These are phyloP conservation scores for Mobula hypostoma DNA, from an alignment of 2,113 vertebrate genomes.

Conservation along the genomic window DNA sequence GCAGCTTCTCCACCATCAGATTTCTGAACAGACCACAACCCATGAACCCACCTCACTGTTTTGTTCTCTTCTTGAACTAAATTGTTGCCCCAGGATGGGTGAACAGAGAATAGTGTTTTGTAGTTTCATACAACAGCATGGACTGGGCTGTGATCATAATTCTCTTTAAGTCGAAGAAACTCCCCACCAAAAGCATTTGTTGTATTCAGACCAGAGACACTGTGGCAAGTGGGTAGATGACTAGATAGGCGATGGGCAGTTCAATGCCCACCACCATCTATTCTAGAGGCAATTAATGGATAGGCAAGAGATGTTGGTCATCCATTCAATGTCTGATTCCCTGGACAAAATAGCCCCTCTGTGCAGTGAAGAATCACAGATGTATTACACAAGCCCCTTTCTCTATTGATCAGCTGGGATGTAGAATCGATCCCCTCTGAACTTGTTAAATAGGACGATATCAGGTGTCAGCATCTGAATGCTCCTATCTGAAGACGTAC, in stretches of 20 bases:
- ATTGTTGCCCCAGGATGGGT: not conserved
- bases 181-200: not conserved
- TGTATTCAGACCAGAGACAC: not conserved
- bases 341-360: not conserved
- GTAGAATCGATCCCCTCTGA: not conserved
- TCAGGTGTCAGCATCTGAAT: not conserved
- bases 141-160: not conserved
- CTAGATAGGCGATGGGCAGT: too few relatives aligned
- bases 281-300: not conserved
- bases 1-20: too few relatives aligned
- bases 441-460: constrained; percentile 10
- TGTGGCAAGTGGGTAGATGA: too few relatives aligned
- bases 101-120: not conserved
- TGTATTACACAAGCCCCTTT: not conserved
- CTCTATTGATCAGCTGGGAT: not conserved
- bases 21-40: too few relatives aligned
- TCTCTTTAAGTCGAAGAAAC: not conserved
- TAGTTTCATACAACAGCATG: not conserved
- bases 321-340: too few relatives aligned
- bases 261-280: not conserved
- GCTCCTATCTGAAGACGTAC: not conserved
- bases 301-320: not conserved
- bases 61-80: too few relatives aligned
- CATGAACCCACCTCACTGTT: too few relatives aligned
- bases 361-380: too few relatives aligned